Base-by-base conservation (phyloP, 2,888 invertebrate species). In the Stramonita haemastoma region DNA sequence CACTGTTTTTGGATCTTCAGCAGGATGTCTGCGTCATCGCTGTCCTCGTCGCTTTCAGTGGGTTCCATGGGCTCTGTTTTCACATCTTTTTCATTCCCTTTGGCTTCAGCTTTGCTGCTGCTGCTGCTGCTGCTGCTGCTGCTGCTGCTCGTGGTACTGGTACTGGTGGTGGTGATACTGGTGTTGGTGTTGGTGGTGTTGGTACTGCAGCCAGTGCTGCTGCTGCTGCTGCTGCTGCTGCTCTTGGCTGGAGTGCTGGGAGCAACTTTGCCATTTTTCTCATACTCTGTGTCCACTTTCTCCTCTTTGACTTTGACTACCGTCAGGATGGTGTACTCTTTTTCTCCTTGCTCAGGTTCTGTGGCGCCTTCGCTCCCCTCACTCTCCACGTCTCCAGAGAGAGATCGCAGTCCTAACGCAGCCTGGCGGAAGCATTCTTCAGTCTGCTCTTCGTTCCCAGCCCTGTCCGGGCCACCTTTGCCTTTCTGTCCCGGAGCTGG, bases 351-450 rank as follows among this genome's bases (percentile, higher is more conserved):
- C 36, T 66, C 73, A n/a, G 57, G 19, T 11, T 84, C 83, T 46
- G 84, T n/a, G 15, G 85, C 46, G 11, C 26, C 85, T 17, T 34
- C 89, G 11, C 60, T 66, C 1, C 32, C 32, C 46, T 22, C 56
- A 46, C 83, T 70, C 32, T 89, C 89, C 32, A 89, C 46, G 95
- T 97, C 98, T 32, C 98, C 98, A 0, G 98, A 98, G 26, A 98
- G 96, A 93, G 98, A 98, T 95, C 98, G 98, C 60, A 98, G 96
- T 0, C 98, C 98, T 0, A 98, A 98, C 95, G 98, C 98, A 2
- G 98, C 98, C 96, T 98, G 98, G 87, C 98, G 97, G 91, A 98
- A 98, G 89, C 98, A 97, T 70, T 89, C 89, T n/a, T 89, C 89
- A 13, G 89, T 57, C 0, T 97, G 97, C 87, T 92, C 92, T 84